A percentile compares a stretch with the other conserved stretches of the same genome.
phyloP scores from a whole-genome alignment of 2,888 invertebrate species.

The Mesorhabditis spiculigera region DNA sequence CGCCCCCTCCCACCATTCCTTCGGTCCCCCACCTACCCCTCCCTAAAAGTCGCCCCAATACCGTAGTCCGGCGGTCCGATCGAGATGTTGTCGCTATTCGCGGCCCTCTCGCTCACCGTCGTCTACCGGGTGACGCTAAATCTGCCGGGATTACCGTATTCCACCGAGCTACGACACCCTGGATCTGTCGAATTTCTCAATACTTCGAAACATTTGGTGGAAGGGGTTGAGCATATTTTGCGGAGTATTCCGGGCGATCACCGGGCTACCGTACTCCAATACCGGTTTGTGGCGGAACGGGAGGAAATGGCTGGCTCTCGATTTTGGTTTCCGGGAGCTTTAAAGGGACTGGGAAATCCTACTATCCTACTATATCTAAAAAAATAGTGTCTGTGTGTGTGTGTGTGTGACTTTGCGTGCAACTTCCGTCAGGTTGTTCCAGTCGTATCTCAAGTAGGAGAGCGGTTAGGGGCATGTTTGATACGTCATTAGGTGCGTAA shows the following conservation, averaged over 20 bases:
- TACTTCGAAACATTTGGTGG: slow-evolving; percentile 29
- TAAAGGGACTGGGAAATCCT: too few species aligned
- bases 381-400: too few species aligned
- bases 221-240: slow-evolving; percentile 35
- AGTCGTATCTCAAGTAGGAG: too few species aligned
- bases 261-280: slow-evolving; percentile 38
- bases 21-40: too few species aligned
- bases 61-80: background rate
- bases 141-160: slow-evolving; percentile 53
- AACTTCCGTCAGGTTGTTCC: too few species aligned
- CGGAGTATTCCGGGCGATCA: slow-evolving; percentile 34
- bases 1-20: too few species aligned
- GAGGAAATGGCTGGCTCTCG: background rate
- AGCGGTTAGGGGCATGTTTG: too few species aligned
- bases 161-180: slow-evolving; percentile 36
- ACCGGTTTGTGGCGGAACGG: slow-evolving; percentile 28
- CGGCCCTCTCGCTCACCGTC: slow-evolving; percentile 40
- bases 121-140: slow-evolving; percentile 52
- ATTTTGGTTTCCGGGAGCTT: too few species aligned
- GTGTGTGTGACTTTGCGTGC: too few species aligned
- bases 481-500: too few species aligned
- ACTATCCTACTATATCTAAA: too few species aligned
- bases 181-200: slow-evolving; percentile 37
- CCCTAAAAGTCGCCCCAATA: too few species aligned
- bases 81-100: slow-evolving; percentile 33